A percentile compares a stretch with the other conserved stretches of the same genome.
Evolutionary conservation across 2,797 vertebrate genomes (phyloP).

Genomic region (Chloroceryle amazona): DNA sequence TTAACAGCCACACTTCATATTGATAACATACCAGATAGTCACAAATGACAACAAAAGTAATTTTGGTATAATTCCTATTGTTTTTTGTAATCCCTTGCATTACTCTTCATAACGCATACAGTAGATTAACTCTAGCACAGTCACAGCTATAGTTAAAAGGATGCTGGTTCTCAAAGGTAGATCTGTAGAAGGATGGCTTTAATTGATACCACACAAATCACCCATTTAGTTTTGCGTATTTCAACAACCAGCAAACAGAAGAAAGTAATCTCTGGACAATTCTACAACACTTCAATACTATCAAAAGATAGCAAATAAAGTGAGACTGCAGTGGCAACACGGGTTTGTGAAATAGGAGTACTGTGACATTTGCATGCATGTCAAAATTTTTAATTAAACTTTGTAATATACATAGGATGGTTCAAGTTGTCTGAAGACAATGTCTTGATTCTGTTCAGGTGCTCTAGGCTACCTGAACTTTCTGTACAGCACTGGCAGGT

Average conservation of each 20-base stretch:
- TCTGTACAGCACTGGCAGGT: not conserved
- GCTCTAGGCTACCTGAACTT: not conserved
- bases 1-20: not conserved
- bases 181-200: not conserved
- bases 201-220: not conserved
- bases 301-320: not conserved
- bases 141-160: not conserved
- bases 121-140: not conserved
- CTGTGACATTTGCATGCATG: accelerated
- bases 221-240: not conserved
- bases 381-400: not conserved
- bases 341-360: not conserved
- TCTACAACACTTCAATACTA: not conserved
- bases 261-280: not conserved
- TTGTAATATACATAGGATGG: not conserved
- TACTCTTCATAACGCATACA: not conserved
- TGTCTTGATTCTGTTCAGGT: not conserved
- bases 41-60: not conserved
- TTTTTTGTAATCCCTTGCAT: not conserved
- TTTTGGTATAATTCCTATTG: not conserved
- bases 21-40: not conserved
- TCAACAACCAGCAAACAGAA: not conserved
- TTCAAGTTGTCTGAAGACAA: not conserved
- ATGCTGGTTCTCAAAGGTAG: not conserved
- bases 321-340: not conserved